Evolutionary conservation across 1,140 invertebrate species (phyloP).

Genomic region (Galendromus occidentalis): DNA sequence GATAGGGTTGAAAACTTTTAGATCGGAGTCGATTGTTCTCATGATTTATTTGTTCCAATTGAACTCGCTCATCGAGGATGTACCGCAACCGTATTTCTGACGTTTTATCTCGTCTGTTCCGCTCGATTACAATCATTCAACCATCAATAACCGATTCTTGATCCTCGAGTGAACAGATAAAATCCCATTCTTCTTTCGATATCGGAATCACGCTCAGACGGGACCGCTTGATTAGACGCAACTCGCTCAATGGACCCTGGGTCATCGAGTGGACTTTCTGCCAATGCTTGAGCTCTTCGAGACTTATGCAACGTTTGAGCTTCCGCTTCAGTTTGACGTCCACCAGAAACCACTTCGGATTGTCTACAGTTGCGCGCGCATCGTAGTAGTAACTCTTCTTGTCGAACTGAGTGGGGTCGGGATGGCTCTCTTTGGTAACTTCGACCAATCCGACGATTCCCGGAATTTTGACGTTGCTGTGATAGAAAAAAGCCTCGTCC

Average conservation of each 20-base stretch:
- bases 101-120: too few relatives aligned
- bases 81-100: too few relatives aligned
- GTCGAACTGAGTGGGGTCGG: constrained; percentile 28
- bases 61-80: too few relatives aligned
- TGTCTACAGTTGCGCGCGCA: constrained; percentile 20
- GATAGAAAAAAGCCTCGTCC: constrained; percentile 27
- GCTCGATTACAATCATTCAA: too few relatives aligned
- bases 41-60: too few relatives aligned
- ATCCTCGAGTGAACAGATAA: constrained; percentile 21
- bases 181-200: constrained; percentile 23
- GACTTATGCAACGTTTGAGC: constrained; percentile 25
- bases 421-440: constrained; percentile 25
- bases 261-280: constrained; percentile 23
- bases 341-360: constrained; percentile 27
- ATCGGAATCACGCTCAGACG: constrained; percentile 26
- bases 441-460: constrained; percentile 27
- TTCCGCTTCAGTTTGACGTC: constrained; percentile 25
- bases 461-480: constrained; percentile 27
- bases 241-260: constrained; percentile 23
- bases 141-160: constrained; percentile 10
- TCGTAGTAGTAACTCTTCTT: constrained; percentile 26
- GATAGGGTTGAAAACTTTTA: too few relatives aligned
- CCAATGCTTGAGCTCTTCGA: constrained; percentile 25
- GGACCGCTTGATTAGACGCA: constrained; percentile 24
- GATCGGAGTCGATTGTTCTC: too few relatives aligned